Evolutionary conservation across 2,888 invertebrate genomes (phyloP).

Genomic region (Teinopalpus imperialis): DNA sequence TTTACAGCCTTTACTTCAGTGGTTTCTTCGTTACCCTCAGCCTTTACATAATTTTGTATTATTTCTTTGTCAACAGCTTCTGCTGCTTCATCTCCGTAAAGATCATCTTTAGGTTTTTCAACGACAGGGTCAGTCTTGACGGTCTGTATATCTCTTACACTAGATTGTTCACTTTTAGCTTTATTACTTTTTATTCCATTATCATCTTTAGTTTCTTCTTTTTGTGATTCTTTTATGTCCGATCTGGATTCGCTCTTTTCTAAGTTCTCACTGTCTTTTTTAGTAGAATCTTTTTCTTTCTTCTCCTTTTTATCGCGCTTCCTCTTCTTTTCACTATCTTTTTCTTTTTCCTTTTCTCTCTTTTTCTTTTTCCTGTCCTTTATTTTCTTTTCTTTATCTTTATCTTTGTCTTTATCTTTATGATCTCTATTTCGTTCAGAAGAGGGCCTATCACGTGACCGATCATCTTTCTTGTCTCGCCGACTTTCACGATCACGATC

Average conservation of each 20-base stretch:
- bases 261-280: conserved; percentile 42
- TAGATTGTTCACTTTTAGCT: conserved; percentile 28
- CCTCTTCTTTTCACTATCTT: conserved; percentile 73
- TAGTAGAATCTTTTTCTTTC: conserved; percentile 63
- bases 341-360: conserved; percentile 74
- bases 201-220: conserved; percentile 33
- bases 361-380: conserved; percentile 68
- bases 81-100: conserved; percentile 79
- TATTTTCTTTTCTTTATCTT: conserved; percentile 81
- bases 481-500: conserved; percentile 76
- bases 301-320: conserved; percentile 81
- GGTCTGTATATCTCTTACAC: conserved; percentile 37
- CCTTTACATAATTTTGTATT: conserved; percentile 80
- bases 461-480: conserved; percentile 78
- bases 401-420: conserved; percentile 66
- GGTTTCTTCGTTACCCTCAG: conserved; percentile 47
- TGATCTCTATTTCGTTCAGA: conserved; percentile 76
- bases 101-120: conserved; percentile 51
- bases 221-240: conserved; percentile 30
- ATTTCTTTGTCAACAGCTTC: conserved; percentile 82
- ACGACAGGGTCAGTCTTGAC: conserved; percentile 36
- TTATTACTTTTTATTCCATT: neutral
- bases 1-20: conserved; percentile 51
- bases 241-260: conserved; percentile 35
- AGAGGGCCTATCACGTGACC: conserved; percentile 62